These are phyloP conservation scores for Volucella inanis DNA, from an alignment of 2,888 invertebrate genomes.

Conservation along the genomic window DNA sequence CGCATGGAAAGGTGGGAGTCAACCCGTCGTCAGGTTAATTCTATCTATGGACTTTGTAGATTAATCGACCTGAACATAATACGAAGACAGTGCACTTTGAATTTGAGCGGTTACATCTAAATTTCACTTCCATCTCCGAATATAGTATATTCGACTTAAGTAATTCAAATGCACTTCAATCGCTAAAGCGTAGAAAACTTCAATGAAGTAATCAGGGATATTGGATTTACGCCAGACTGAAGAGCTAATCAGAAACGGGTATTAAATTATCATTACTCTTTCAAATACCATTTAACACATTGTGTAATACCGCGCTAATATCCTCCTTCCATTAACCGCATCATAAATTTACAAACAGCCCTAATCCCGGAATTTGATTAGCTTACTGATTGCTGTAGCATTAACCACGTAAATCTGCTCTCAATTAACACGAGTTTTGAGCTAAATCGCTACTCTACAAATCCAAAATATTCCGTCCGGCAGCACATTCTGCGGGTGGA, in stretches of 20 bases:
- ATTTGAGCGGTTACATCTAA: too few species aligned
- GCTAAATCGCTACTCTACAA: conserved; percentile 24
- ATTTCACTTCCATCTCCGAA: too few species aligned
- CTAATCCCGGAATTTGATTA: conserved; percentile 53
- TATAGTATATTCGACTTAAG: too few species aligned
- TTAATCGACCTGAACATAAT: too few species aligned
- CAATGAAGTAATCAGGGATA: neutral
- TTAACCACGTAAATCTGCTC: conserved; percentile 33
- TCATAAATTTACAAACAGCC: conserved; percentile 36
- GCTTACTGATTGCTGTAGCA: conserved; percentile 30
- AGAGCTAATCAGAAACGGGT: neutral
- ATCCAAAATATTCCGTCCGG: conserved; percentile 19
- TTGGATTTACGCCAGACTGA: neutral
- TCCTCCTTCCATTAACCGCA: neutral
- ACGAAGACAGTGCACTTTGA: too few species aligned
- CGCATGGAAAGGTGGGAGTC: too few species aligned
- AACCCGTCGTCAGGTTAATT: too few species aligned
- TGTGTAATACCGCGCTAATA: conserved; percentile 40
- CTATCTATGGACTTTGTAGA: too few species aligned
- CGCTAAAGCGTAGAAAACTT: too few species aligned
- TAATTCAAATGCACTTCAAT: too few species aligned
- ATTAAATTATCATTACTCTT: conserved; percentile 24
- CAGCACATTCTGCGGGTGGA: neutral
- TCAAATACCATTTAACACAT: conserved; percentile 28
- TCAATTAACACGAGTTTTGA: conserved; percentile 38